Percentiles rank a stretch among this genome's conserved stretches.
These are phyloP conservation scores for Ctenoplectra terminalis DNA, from an alignment of 1,140 invertebrate species.

Conservation along the genomic window DNA sequence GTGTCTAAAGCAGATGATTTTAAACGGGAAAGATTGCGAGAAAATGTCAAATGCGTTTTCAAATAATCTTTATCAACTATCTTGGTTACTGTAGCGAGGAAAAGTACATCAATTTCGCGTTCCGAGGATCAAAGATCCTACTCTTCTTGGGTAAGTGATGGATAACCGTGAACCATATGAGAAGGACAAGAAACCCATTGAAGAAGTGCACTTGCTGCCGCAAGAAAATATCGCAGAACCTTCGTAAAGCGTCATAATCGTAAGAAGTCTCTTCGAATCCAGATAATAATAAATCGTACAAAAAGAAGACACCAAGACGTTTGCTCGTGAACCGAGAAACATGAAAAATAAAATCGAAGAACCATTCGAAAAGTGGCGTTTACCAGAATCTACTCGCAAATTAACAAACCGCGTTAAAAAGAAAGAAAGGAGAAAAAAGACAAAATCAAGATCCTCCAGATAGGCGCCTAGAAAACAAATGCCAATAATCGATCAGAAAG, in stretches of 20 bases:
- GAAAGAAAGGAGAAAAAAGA: too few relatives aligned
- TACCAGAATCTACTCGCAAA: background rate
- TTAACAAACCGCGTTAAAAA: background rate
- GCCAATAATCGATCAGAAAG: too few relatives aligned
- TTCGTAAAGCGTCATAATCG: background rate
- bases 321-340: background rate
- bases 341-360: background rate
- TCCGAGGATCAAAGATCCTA: background rate
- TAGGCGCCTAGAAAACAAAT: too few relatives aligned
- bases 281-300: background rate
- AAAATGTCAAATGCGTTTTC: background rate
- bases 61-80: background rate
- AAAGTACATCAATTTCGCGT: background rate
- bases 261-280: too few relatives aligned
- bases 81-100: background rate
- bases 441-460: too few relatives aligned
- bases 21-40: background rate
- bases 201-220: background rate
- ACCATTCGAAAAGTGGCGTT: too few relatives aligned
- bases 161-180: background rate
- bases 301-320: background rate
- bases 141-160: background rate
- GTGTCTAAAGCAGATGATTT: background rate
- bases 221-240: background rate
- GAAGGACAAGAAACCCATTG: background rate